Percentiles rank a stretch among this genome's conserved stretches.
These are phyloP conservation scores for Zapornia atra DNA, from an alignment of 2,113 vertebrate species.

Conservation along the genomic window DNA sequence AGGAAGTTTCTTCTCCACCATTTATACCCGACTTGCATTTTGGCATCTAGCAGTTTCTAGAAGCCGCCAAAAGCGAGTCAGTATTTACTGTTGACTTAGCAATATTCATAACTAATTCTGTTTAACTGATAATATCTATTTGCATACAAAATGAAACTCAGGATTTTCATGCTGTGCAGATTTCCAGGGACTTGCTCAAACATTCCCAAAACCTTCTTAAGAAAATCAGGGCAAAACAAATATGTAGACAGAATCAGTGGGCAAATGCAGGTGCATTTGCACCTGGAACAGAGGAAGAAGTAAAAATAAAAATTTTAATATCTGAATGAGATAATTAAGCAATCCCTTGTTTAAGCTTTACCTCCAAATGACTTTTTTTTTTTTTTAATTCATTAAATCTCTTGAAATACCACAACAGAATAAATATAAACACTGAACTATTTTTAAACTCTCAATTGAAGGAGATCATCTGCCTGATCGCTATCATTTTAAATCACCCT, in stretches of 20 bases:
- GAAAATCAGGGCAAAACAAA: background rate
- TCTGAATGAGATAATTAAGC: background rate
- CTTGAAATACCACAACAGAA: background rate
- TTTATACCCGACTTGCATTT: background rate
- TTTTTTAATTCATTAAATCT: background rate
- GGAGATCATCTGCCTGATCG: background rate
- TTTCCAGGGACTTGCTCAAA: background rate
- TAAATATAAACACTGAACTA: background rate
- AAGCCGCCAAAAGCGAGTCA: background rate
- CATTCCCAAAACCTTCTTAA: background rate
- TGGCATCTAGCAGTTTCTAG: background rate
- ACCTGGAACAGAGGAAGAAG: background rate
- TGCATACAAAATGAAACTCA: background rate
- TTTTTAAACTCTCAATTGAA: slow-evolving; percentile 5
- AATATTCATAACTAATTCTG: background rate
- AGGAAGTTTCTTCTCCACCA: background rate
- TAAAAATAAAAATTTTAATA: background rate
- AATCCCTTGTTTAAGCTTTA: background rate
- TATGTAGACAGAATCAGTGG: background rate
- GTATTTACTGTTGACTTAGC: background rate
- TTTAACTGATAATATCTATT: background rate
- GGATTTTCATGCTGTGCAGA: background rate
- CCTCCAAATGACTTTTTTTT: background rate
- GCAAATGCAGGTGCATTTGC: background rate
- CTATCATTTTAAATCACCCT: background rate